Percentiles rank a stretch among this genome's conserved stretches.
Conservation (phyloP, 2,797 vertebrate genomes). For the Rhincodon typus region DNA sequence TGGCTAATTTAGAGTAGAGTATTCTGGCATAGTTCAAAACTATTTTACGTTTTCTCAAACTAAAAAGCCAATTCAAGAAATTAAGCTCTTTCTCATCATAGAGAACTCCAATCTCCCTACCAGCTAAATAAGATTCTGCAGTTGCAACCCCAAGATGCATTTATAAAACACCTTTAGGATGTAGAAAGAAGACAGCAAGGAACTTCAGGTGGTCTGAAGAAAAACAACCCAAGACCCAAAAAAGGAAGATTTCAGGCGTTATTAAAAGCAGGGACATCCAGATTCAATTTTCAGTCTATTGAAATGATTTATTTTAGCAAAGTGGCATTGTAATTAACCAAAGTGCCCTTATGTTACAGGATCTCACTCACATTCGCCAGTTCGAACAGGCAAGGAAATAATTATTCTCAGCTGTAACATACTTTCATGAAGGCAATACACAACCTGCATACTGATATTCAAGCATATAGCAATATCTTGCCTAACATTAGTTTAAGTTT, state of each 20-base stretch:
- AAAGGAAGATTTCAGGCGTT: background rate
- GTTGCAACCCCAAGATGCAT: background rate
- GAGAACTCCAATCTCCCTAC: background rate
- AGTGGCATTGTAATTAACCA: background rate
- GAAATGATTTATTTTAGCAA: background rate
- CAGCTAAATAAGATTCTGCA: background rate
- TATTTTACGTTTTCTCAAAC: background rate
- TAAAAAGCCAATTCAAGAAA: background rate
- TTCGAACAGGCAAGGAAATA: conserved; percentile 15
- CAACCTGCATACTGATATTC: too few relatives aligned
- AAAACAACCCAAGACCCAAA: background rate
- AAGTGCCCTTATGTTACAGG: background rate
- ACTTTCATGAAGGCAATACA: too few relatives aligned
- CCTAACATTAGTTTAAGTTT: too few relatives aligned
- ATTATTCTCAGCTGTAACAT: background rate
- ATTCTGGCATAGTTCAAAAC: background rate
- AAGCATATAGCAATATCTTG: too few relatives aligned
- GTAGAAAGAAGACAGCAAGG: background rate
- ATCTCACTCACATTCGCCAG: background rate
- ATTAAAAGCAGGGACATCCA: background rate
- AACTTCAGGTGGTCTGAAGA: background rate
- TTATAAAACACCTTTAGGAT: background rate
- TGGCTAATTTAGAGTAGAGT: background rate
- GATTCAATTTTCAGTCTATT: background rate
- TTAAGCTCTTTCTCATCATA: background rate